A percentile compares a stretch with the other conserved stretches of the same genome.
These are phyloP conservation scores for Myathropa florea DNA, from an alignment of 2,888 invertebrate genomes.

Conservation along the genomic window DNA sequence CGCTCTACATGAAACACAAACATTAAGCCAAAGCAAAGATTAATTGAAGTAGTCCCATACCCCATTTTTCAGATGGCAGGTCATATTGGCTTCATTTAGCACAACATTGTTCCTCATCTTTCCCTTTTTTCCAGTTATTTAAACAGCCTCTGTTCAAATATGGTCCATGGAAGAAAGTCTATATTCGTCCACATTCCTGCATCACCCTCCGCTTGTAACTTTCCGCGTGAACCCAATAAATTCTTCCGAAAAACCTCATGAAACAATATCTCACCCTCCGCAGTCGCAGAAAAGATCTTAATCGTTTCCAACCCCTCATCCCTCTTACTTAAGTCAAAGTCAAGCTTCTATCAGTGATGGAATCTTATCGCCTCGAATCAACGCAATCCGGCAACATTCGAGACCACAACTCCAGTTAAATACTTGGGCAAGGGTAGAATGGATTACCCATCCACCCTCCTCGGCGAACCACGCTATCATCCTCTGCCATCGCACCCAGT, in stretches of 20 bases:
- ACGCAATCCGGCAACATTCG: constrained; percentile 24
- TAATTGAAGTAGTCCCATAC: too few relatives aligned
- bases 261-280: neutral
- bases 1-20: too few relatives aligned
- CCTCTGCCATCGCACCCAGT: neutral
- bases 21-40: too few relatives aligned
- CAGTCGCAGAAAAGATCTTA: neutral
- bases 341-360: constrained; percentile 33
- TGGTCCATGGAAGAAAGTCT: too few relatives aligned
- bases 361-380: constrained; percentile 43
- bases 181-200: neutral
- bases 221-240: neutral
- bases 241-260: neutral
- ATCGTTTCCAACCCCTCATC: neutral
- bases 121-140: too few relatives aligned
- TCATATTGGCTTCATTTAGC: too few relatives aligned
- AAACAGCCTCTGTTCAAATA: too few relatives aligned
- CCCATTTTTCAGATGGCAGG: too few relatives aligned
- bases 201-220: neutral
- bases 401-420: constrained; percentile 38
- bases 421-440: constrained; percentile 17
- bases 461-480: neutral
- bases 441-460: constrained; percentile 25
- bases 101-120: too few relatives aligned
- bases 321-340: constrained; percentile 24